Evolutionary conservation across 2,113 vertebrate species (phyloP).

Genomic region (Rissa tridactyla): DNA sequence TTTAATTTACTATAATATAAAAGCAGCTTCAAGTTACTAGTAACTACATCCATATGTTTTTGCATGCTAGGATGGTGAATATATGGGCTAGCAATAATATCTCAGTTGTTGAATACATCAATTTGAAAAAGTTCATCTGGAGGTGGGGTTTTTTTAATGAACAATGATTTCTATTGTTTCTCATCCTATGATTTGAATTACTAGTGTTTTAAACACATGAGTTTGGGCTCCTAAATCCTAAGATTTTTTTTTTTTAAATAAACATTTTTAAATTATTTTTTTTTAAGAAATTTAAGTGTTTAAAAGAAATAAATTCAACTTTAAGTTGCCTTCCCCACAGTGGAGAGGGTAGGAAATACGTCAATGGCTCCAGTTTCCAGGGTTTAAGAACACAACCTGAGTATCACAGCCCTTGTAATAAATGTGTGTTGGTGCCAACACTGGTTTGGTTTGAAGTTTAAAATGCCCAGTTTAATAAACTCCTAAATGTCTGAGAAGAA

Average conservation of each 20-base stretch:
- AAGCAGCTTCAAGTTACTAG: background rate
- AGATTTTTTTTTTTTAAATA: background rate
- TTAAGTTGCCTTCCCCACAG: background rate
- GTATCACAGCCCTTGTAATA: background rate
- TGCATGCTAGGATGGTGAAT: background rate
- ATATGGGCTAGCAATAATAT: background rate
- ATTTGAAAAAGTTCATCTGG: background rate
- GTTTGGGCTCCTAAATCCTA: background rate
- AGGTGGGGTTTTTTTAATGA: background rate
- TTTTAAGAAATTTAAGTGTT: background rate
- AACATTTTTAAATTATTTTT: rapidly evolving
- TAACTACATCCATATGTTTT: background rate
- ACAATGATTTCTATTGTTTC: background rate
- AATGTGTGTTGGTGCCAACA: background rate
- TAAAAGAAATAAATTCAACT: background rate
- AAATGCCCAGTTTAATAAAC: background rate
- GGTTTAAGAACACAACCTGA: background rate
- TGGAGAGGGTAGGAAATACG: background rate
- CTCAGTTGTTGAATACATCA: background rate
- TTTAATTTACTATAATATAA: background rate
- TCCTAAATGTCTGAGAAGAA: background rate
- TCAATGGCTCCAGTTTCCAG: background rate
- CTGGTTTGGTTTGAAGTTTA: background rate
- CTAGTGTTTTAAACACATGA: background rate
- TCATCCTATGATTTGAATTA: background rate